Evolutionary conservation across 2,113 vertebrate species (phyloP), one percentile per base, ranked within the genome.

Genomic region (Coptodon bakossiorum): DNA sequence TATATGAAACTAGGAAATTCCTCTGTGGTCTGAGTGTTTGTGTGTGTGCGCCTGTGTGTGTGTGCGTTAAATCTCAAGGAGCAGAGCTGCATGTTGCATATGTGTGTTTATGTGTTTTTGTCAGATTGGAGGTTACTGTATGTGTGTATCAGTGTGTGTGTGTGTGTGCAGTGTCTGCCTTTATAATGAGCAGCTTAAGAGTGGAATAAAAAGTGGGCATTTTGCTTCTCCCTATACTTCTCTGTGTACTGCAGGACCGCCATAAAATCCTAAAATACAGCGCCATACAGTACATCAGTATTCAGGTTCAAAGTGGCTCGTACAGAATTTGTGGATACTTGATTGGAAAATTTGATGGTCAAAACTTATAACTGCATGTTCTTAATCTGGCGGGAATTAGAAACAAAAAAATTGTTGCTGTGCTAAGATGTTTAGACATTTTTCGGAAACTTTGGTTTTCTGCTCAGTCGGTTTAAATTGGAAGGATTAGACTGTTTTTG

Each of bases 1-100:
- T 96, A 96, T 96, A 96, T 91, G 94, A 95, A 95, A 94, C 78
- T 88, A 94, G 94, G 92, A 96, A 96, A 96, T 96, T 96, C 96
- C 93, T 95, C 90, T 91, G 93, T 79, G 90, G 94, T 93, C 78
- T 57, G 14, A 71, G 31, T 87, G 71, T 85, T 80, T 89, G 61
- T 85, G 73, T 83, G 4, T 34, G 31, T 68, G 68, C 81, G 81
- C 38, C 24, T 54, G 73, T 5, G 2, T 34, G 45, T 80, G 53
- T 84, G 85, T 29, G 63, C 13, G 4, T 59, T 81, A 19, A 19
- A 17, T 82, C 53, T 82, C n/a, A 38, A 83, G 45, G 31, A 48
- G 45, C 45, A 68, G 34, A 83, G 81, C 31, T 71, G n/a, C n/a
- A 36, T 71, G 61, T 57, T 73, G 22, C 16, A 56, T 86, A 59